phyloP scores from a whole-genome alignment of 2,113 vertebrate genomes.

The Aegypius monachus region DNA sequence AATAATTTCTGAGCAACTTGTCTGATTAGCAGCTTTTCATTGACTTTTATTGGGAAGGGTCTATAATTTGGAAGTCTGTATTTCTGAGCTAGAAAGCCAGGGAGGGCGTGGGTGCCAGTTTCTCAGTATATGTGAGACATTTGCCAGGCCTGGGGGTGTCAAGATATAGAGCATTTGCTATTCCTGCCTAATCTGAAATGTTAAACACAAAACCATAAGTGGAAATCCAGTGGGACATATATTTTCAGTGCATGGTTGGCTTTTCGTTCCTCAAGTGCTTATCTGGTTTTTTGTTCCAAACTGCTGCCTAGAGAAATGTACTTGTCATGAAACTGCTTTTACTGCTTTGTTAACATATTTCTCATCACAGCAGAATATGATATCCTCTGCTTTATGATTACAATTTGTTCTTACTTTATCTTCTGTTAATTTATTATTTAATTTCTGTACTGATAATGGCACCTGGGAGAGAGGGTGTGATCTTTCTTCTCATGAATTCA shows the following conservation, averaged over 20 bases:
- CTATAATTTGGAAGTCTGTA: neutral
- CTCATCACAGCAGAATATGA: neutral
- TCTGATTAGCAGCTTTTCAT: neutral
- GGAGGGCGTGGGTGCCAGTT: neutral
- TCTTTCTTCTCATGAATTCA: neutral
- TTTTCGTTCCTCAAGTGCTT: neutral
- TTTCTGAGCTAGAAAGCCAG: neutral
- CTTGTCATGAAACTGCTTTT: neutral
- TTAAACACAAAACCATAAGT: too few relatives aligned
- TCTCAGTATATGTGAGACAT: neutral
- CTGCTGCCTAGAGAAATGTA: neutral
- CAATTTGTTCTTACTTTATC: neutral
- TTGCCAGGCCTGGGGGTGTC: neutral
- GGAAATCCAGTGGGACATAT: neutral
- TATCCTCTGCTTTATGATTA: neutral
- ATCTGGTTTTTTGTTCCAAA: neutral
- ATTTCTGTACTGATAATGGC: neutral
- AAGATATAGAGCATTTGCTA: accelerated
- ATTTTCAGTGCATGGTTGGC: neutral
- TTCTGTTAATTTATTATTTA: neutral
- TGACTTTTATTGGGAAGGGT: neutral
- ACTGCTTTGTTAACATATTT: neutral
- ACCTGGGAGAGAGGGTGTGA: neutral
- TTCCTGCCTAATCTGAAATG: neutral
- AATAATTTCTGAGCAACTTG: neutral